Evolutionary conservation across 2,113 vertebrate species (phyloP).

Genomic region (Callaeas wilsoni): DNA sequence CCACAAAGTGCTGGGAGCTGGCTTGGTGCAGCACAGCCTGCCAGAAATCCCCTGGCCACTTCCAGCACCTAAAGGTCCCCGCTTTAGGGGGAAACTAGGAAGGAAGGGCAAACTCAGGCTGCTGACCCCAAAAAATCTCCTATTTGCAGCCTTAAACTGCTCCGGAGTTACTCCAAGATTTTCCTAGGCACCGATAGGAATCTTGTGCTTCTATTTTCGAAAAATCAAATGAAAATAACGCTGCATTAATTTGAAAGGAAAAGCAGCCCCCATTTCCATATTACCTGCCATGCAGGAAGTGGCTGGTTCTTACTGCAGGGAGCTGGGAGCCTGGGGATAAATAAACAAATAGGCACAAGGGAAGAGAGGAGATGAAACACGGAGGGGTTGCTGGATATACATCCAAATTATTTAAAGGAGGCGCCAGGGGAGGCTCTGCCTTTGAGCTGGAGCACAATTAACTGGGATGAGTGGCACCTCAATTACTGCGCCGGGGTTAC

Average conservation of each 20-base stretch:
- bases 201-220: neutral
- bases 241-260: constrained; percentile 40
- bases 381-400: neutral
- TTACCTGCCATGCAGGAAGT: constrained; percentile 39
- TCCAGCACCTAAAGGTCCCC: neutral
- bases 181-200: neutral
- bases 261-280: constrained; percentile 31
- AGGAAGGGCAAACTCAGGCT: neutral
- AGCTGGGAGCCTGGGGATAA: neutral
- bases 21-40: neutral
- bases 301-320: neutral
- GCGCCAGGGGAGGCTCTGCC: neutral
- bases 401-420: constrained; percentile 11
- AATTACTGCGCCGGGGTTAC: neutral
- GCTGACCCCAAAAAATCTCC: neutral
- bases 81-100: no score
- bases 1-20: neutral
- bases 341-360: constrained; percentile 31
- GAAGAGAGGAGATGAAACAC: constrained; percentile 4
- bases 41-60: neutral
- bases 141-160: neutral
- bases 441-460: neutral
- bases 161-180: neutral
- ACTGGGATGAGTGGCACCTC: neutral
- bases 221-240: neutral